These are phyloP conservation scores for Notarius quadriscutis DNA, from an alignment of 2,113 vertebrate species.

Conservation along the genomic window DNA sequence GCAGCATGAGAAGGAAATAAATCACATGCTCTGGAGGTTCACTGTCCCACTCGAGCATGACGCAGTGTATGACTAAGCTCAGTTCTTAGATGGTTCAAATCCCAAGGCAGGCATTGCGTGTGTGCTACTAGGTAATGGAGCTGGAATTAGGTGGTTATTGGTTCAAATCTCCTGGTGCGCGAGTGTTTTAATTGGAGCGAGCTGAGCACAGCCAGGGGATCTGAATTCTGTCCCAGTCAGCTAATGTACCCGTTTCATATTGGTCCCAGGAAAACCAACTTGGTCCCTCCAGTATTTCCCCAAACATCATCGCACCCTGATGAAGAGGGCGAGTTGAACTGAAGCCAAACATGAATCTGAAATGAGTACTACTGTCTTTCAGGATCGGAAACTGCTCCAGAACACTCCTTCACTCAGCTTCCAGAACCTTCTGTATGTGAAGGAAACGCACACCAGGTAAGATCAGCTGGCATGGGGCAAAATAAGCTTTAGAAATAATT, in stretches of 20 bases:
- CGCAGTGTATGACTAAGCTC: constrained; percentile 36
- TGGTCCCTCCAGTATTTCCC: background rate
- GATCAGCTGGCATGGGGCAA: background rate
- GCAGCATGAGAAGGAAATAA: background rate
- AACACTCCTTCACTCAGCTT: constrained; percentile 64
- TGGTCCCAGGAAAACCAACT: background rate
- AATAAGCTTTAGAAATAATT: background rate
- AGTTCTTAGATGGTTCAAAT: constrained; percentile 24
- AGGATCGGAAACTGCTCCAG: constrained; percentile 62
- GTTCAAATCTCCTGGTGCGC: constrained; percentile 37
- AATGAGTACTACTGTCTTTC: constrained; percentile 33
- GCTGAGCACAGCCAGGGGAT: background rate
- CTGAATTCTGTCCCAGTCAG: constrained; percentile 18
- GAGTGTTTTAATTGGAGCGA: constrained; percentile 29
- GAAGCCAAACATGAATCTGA: background rate
- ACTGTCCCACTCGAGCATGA: constrained; percentile 5
- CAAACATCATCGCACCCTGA: background rate
- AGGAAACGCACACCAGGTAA: constrained; percentile 74
- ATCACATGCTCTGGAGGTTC: constrained; percentile 33
- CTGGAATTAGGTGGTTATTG: constrained; percentile 48
- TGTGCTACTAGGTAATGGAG: constrained; percentile 31
- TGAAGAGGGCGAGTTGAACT: background rate
- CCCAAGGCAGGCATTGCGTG: constrained; percentile 5
- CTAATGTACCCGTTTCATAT: background rate
- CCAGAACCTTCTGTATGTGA: constrained; percentile 66